Evolutionary conservation across 2,797 vertebrate genomes (phyloP), one percentile per base, ranked within the genome.

Genomic region (Crypturellus tataupa): DNA sequence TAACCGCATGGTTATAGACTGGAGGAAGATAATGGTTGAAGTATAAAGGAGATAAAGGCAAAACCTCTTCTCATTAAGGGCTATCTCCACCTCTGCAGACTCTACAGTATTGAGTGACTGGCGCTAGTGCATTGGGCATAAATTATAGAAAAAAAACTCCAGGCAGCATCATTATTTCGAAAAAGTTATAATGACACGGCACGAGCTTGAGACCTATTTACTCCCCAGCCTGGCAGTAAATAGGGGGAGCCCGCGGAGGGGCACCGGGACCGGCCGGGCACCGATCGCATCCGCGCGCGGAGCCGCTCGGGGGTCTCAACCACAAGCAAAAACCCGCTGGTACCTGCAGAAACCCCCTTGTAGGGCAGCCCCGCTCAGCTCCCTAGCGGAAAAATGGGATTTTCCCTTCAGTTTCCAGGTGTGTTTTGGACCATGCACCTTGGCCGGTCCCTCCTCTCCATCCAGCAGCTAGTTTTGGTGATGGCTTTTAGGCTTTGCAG

Each of bases 31-130:
- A 99, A 99, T 99, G 98, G 98, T 98, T 98, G 98, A 98, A 98
- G 98, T 98, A 98, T 98, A 98, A 98, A 98, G 98, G 98, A 98
- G 98, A 99, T 99, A 99, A 99, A 99, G 98, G 98, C 98, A 93
- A 97, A 98, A 98, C 98, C 98, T 99, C 98, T 99, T 99, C 99
- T 99, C 99, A 99, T 99, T 99, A 99, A 99, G 98, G 98, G 98
- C 99, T 99, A 99, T 99, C 99, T 99, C 97, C 98, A 98, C 98
- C 98, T 98, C 98, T 98, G 98, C 99, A 99, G 99, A 98, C 99
- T 97, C 98, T 98, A 97, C 97, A 98, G 98, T 98, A 98, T 98
- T 98, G 98, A 99, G 98, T 98, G 98, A 97, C 97, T 97, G 96
- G 97, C 86, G 97, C 97, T 98, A 96, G 97, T 96, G 98, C 97